Conservation (phyloP, 2,888 invertebrate genomes). For the Ypsolopha sequella region DNA sequence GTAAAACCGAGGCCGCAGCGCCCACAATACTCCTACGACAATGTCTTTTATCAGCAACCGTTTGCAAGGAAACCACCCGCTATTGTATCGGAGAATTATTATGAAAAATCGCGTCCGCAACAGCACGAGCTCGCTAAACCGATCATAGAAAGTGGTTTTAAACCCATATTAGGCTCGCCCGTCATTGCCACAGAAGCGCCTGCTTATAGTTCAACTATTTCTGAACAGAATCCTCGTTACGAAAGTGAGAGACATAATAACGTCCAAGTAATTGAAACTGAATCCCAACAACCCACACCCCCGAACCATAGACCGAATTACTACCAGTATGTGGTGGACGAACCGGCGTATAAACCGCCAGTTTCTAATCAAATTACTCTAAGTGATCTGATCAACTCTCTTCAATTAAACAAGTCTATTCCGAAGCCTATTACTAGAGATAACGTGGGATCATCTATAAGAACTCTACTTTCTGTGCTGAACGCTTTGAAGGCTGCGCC, state of each 20-base stretch:
- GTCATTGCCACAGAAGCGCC: slow-evolving; percentile 24
- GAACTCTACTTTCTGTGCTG: slow-evolving; percentile 80
- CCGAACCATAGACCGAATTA: slow-evolving; percentile 26
- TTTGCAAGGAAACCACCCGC: slow-evolving; percentile 30
- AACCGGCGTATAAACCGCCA: slow-evolving; percentile 24
- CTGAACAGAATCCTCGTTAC: slow-evolving; percentile 18
- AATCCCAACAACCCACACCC: not conserved
- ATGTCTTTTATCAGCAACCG: slow-evolving; percentile 25
- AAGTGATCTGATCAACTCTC: slow-evolving; percentile 75
- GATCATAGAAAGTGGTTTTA: slow-evolving; percentile 46
- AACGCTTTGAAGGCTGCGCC: slow-evolving; percentile 72
- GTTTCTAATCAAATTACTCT: slow-evolving; percentile 30
- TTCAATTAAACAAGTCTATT: slow-evolving; percentile 81
- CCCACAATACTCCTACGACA: slow-evolving; percentile 37
- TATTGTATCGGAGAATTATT: slow-evolving; percentile 51
- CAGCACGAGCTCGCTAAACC: slow-evolving; percentile 25
- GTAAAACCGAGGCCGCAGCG: slow-evolving; percentile 38
- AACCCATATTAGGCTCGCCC: slow-evolving; percentile 35
- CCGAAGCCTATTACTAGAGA: slow-evolving; percentile 82
- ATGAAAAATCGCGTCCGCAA: slow-evolving; percentile 38
- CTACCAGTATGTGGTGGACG: slow-evolving; percentile 37
- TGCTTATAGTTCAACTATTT: slow-evolving; percentile 7
- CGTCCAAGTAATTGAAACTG: slow-evolving; percentile 19
- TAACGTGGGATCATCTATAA: slow-evolving; percentile 84
- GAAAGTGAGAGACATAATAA: slow-evolving; percentile 25